Conservation (phyloP, 2,113 vertebrate species). For the Numenius arquata region DNA sequence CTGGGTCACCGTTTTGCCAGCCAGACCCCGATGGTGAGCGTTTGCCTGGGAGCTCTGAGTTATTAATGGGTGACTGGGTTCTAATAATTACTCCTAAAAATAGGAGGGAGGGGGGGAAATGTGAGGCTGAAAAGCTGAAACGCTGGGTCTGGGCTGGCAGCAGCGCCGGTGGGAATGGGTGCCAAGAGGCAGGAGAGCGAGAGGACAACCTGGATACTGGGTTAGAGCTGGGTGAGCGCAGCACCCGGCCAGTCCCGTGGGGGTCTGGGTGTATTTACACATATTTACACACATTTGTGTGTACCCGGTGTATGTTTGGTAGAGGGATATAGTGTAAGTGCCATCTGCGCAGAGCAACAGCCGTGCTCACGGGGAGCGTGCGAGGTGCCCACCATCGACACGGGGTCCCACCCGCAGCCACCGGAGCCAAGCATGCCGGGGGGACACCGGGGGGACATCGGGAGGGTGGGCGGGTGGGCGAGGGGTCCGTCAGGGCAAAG, state of each 20-base stretch:
- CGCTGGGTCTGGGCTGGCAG: not conserved
- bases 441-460: accelerated
- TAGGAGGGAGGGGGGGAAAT: not conserved
- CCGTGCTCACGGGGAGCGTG: accelerated
- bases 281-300: accelerated
- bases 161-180: not conserved
- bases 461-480: accelerated
- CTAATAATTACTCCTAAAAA: not conserved
- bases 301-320: not conserved
- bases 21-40: not conserved
- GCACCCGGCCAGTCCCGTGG: accelerated
- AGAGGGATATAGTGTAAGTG: accelerated
- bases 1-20: not conserved
- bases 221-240: not conserved
- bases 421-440: not conserved
- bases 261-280: not conserved
- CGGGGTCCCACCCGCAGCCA: not conserved
- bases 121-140: not conserved
- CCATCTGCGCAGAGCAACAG: not conserved
- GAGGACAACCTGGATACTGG: not conserved
- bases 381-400: not conserved
- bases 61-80: not conserved
- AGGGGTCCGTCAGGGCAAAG: not conserved
- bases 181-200: not conserved
- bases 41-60: not conserved